Percentiles rank a stretch among this genome's conserved stretches.
These are phyloP conservation scores for Beaufortia kweichowensis DNA, from an alignment of 2,113 vertebrate genomes.

Conservation along the genomic window DNA sequence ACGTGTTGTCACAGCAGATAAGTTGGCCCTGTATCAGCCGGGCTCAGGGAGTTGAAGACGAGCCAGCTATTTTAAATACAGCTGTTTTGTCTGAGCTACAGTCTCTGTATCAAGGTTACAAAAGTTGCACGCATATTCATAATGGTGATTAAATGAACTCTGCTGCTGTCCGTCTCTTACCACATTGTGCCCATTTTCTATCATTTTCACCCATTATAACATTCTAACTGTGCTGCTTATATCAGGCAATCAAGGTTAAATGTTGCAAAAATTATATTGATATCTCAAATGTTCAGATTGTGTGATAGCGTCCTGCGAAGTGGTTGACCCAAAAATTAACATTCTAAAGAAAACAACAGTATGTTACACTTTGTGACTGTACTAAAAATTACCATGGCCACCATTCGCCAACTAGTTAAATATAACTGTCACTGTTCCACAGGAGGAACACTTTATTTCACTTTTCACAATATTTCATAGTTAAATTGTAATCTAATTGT, in stretches of 20 bases:
- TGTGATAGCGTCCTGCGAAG: no score
- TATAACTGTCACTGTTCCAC: no score
- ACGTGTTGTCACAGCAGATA: conserved; percentile 69
- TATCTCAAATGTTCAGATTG: no score
- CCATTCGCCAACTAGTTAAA: no score
- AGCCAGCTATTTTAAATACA: conserved; percentile 61
- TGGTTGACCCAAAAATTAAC: no score
- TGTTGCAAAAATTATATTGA: neutral
- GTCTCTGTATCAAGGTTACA: conserved; percentile 47
- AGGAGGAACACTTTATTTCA: no score
- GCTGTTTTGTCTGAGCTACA: conserved; percentile 56
- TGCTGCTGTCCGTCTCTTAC: neutral
- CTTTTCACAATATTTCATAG: no score
- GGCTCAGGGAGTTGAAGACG: conserved; percentile 60
- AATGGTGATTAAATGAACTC: neutral
- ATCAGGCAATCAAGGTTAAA: no score
- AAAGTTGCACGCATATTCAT: conserved; percentile 44
- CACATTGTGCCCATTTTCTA: conserved; percentile 1
- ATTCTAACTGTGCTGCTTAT: neutral
- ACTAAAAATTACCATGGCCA: no score
- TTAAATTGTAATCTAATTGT: no score
- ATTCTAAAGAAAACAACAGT: no score
- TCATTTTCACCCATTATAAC: neutral
- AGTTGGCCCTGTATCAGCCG: conserved; percentile 63
- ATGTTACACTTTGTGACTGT: no score